Percentiles rank a stretch among this genome's conserved stretches.
Evolutionary conservation across 2,888 invertebrate species (phyloP).

Genomic region (Temnothorax unifasciatus): DNA sequence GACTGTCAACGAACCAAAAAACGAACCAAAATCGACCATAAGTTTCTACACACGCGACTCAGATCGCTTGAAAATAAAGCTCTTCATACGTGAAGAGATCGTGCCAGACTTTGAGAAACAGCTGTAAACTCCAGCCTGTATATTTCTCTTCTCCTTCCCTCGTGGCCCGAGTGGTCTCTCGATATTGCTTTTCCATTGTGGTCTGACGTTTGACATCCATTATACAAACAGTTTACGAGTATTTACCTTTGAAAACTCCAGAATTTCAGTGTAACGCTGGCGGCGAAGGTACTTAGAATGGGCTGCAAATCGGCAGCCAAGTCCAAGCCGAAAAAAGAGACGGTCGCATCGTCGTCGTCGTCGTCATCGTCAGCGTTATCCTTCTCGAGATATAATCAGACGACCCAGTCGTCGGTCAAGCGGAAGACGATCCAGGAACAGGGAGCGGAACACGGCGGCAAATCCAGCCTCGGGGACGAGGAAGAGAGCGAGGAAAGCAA

Average conservation of each 20-base stretch:
- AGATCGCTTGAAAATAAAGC: neutral
- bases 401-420: conserved; percentile 66
- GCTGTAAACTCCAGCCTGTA: neutral
- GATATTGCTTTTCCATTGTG: neutral
- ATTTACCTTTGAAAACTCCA: neutral
- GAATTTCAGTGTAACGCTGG: neutral
- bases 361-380: conserved; percentile 56
- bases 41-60: neutral
- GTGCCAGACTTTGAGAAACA: neutral
- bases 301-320: conserved; percentile 82
- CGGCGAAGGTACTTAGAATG: conserved; percentile 79
- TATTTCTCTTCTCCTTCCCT: neutral
- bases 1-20: conserved; percentile 21
- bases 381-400: conserved; percentile 64
- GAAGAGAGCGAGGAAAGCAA: conserved; percentile 55
- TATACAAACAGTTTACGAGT: neutral
- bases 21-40: conserved; percentile 15
- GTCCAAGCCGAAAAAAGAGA: conserved; percentile 79
- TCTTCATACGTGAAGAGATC: neutral
- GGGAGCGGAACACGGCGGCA: conserved; percentile 49
- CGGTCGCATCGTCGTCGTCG: conserved; percentile 70
- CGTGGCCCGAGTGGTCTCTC: neutral
- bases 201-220: neutral
- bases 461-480: conserved; percentile 62
- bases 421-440: conserved; percentile 63